These are phyloP conservation scores for Ellobius talpinus DNA, from an alignment of 2,113 vertebrate genomes.

Conservation along the genomic window DNA sequence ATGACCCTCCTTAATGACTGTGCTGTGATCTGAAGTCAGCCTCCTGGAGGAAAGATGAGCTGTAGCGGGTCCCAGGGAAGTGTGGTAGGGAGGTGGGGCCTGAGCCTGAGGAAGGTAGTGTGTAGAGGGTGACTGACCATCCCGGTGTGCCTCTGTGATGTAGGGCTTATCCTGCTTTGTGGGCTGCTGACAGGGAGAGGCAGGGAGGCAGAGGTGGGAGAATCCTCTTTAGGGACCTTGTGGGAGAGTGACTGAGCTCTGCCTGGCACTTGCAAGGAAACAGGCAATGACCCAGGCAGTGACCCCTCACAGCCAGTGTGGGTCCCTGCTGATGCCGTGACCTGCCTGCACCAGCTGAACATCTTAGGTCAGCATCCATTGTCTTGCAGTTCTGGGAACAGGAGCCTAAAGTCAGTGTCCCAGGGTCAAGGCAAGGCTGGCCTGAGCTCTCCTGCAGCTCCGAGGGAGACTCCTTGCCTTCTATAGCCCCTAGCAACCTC, in stretches of 20 bases:
- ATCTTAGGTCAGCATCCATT: neutral
- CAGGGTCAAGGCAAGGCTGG: neutral
- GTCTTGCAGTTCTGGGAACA: neutral
- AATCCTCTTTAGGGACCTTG: too few relatives aligned
- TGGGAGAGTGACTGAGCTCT: neutral
- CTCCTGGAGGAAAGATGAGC: too few relatives aligned
- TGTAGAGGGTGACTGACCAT: neutral
- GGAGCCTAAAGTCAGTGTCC: neutral
- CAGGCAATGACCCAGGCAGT: rapidly evolving
- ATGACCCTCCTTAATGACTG: too few relatives aligned
- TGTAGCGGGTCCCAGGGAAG: rapidly evolving
- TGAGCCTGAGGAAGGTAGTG: rapidly evolving
- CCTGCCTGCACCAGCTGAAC: rapidly evolving
- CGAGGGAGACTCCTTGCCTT: too few relatives aligned
- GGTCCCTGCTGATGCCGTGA: neutral
- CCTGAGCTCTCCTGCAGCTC: neutral
- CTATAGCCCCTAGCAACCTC: rapidly evolving
- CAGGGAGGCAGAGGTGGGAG: neutral
- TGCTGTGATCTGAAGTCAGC: neutral
- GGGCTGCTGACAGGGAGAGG: neutral
- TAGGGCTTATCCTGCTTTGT: neutral
- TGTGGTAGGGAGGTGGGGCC: rapidly evolving
- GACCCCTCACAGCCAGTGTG: too few relatives aligned
- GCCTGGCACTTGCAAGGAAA: neutral
- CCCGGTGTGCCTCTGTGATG: neutral